phyloP scores from a whole-genome alignment of 2,113 vertebrate genomes.

The Acinonyx jubatus region DNA sequence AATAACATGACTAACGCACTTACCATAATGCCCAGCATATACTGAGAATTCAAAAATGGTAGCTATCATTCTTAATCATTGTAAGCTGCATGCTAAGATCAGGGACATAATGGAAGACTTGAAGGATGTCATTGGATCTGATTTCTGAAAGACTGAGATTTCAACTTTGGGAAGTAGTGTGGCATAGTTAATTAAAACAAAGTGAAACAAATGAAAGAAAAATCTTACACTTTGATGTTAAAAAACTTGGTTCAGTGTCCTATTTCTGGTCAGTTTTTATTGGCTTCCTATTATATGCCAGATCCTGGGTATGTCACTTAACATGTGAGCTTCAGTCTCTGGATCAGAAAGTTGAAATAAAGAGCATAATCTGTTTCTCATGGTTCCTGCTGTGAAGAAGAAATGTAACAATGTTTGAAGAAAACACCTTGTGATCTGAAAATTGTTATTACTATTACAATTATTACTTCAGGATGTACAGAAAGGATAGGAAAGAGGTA shows the following conservation, averaged over 20 bases:
- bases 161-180: background rate
- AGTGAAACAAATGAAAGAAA: background rate
- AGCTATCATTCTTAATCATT: background rate
- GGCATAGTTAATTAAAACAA: background rate
- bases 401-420: background rate
- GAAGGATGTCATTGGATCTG: background rate
- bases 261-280: background rate
- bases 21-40: background rate
- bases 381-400: background rate
- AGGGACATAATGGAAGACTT: background rate
- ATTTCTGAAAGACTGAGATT: background rate
- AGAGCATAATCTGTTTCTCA: background rate
- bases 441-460: background rate
- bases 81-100: background rate
- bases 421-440: background rate
- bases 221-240: background rate
- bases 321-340: background rate
- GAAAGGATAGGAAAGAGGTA: background rate
- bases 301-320: background rate
- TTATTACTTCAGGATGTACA: background rate
- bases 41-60: background rate
- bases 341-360: conserved; percentile 3
- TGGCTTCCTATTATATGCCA: background rate
- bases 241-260: background rate
- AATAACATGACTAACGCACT: background rate